phyloP scores from a whole-genome alignment of 2,888 invertebrate genomes.

The Philereme transversata region DNA sequence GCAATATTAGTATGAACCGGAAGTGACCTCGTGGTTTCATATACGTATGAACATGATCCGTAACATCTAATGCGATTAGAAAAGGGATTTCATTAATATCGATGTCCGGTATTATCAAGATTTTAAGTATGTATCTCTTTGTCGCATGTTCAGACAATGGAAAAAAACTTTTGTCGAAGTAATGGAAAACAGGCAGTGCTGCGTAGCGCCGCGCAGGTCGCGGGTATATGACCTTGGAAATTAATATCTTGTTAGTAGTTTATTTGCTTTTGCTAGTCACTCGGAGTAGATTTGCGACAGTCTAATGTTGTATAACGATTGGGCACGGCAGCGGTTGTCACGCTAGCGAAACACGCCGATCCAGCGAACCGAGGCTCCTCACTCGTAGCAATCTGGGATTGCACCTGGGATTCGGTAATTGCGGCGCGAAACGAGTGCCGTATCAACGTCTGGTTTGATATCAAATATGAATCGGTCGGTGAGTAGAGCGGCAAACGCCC shows the following conservation, averaged over 20 bases:
- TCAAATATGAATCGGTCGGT: conserved; percentile 40
- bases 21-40: background rate
- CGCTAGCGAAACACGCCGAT: conserved; percentile 61
- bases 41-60: background rate
- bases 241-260: conserved; percentile 62
- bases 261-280: conserved; percentile 61
- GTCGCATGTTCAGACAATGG: no score
- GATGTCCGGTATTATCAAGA: background rate
- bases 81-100: conserved; percentile 1
- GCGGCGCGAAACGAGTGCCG: conserved; percentile 31
- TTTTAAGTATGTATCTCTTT: no score
- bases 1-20: background rate
- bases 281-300: conserved; percentile 67
- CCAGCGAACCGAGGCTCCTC: conserved; percentile 27
- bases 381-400: conserved; percentile 25
- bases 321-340: conserved; percentile 72
- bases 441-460: conserved; percentile 23
- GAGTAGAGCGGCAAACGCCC: conserved; percentile 47
- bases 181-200: conserved; percentile 29
- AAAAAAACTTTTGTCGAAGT: conserved; percentile 25
- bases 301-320: conserved; percentile 69
- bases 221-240: conserved; percentile 49
- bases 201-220: conserved; percentile 36
- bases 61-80: conserved; percentile 8
- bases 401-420: conserved; percentile 32